Evolutionary conservation across 2,113 vertebrate genomes (phyloP), one percentile per base, ranked within the genome.

Genomic region (Glaucomys volans): DNA sequence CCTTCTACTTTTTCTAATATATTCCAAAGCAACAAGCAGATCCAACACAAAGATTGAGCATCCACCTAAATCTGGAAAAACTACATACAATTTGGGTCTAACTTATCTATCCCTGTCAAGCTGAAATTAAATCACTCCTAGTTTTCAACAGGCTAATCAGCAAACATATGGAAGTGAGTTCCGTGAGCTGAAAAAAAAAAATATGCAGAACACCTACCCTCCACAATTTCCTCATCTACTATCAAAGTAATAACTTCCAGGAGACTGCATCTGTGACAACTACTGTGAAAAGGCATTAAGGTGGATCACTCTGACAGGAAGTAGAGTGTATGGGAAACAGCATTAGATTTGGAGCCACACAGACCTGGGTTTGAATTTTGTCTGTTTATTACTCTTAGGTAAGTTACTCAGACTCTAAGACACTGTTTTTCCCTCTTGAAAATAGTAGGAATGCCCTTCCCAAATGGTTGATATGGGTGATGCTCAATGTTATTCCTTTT

Each of bases 131-230:
- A 54, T 86, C 42, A 47, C 42, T 94, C 40, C 32, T 66, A 26
- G 37, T 80, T 95, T 91, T 66, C 69, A 95, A 77, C 16, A 91
- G 18, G 35, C 67, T 94, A 74, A 54, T 95, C 74, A 83, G 37
- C 35, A 82, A 94, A 67, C 81, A 96, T 67, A n/a, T 40, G n/a
- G 40, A 90, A 95, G n/a, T 88, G 40, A 83, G 52, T 77, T 94
- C 37, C 44, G 90, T 26, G 6, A 24, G 18, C 47, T 76, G 54
- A 57, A 57, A 57, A 35, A n/a, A 72, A 79, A 77, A 12, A 3
- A n/a, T 26, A 32, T 42, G 17, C 40, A 76, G 37, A 94, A 64
- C 71, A 91, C 20, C 1, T 72, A 71, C 80, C 11, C 85, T 9
- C 7, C 16, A 86, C 14, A 20, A 37, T 66, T 77, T 66, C 32